phyloP scores from a whole-genome alignment of 2,888 invertebrate genomes.

The Cinara cedri region DNA sequence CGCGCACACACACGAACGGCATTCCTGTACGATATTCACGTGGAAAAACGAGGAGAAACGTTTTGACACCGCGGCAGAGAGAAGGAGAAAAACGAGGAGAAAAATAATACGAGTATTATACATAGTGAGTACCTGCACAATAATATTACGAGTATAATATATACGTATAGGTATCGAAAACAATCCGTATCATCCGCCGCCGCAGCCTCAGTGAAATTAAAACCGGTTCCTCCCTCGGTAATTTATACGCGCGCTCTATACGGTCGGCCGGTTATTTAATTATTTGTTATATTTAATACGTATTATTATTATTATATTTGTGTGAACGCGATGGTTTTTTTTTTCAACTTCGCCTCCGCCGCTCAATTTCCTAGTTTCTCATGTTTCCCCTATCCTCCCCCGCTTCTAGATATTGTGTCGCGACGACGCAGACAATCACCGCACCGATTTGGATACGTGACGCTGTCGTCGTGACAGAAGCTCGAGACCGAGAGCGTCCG shows the following conservation, averaged over 20 bases:
- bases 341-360: neutral
- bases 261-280: neutral
- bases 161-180: too few species aligned
- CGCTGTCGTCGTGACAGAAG: neutral
- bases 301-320: neutral
- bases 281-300: too few species aligned
- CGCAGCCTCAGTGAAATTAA: constrained; percentile 22
- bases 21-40: neutral
- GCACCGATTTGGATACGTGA: neutral
- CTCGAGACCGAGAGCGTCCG: too few species aligned
- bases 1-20: neutral
- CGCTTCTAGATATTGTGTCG: neutral
- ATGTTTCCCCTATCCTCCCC: too few species aligned
- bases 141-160: too few species aligned
- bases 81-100: neutral
- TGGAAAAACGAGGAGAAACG: constrained; percentile 7
- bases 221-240: constrained; percentile 3
- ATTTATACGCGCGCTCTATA: constrained; percentile 21
- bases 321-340: neutral
- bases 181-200: constrained; percentile 9
- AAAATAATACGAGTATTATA: neutral
- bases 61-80: constrained; percentile 28
- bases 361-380: too few species aligned
- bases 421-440: neutral
- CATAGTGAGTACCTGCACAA: too few species aligned